Percentiles rank a stretch among this genome's conserved stretches.
These are phyloP conservation scores for Microtus oregoni DNA, from an alignment of 2,113 vertebrate species.

Conservation along the genomic window DNA sequence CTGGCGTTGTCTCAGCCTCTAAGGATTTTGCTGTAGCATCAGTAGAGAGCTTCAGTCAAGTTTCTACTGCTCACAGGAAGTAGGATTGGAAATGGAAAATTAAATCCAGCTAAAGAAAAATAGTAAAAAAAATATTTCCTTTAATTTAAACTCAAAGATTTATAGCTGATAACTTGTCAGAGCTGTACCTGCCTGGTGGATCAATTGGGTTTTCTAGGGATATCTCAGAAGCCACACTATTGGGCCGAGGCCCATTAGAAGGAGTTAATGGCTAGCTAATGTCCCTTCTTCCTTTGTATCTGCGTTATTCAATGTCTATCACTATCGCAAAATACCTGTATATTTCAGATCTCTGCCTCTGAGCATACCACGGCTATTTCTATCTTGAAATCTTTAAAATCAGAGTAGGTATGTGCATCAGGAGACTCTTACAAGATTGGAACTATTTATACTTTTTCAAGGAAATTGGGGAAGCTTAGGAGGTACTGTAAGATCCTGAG, in stretches of 20 bases:
- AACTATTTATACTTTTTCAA: neutral
- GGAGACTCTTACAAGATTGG: neutral
- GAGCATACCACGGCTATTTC: neutral
- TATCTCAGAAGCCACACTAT: neutral
- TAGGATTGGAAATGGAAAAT: conserved; percentile 17
- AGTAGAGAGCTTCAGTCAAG: neutral
- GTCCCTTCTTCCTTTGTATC: neutral
- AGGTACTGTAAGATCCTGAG: neutral
- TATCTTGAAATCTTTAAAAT: neutral
- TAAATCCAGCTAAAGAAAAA: neutral
- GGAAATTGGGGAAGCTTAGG: neutral
- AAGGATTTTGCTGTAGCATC: neutral
- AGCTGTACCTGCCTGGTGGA: neutral
- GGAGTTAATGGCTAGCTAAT: neutral
- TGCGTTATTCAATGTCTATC: neutral
- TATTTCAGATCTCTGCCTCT: neutral
- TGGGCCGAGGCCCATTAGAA: neutral
- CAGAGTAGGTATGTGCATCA: neutral
- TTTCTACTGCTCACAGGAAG: neutral
- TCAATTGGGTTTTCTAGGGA: neutral
- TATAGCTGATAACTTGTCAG: neutral
- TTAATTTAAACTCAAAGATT: neutral
- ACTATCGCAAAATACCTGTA: neutral
- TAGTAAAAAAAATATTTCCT: neutral
- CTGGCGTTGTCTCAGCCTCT: neutral